phyloP scores from a whole-genome alignment of 2,888 invertebrate species.

The Marronus borbonicus region DNA sequence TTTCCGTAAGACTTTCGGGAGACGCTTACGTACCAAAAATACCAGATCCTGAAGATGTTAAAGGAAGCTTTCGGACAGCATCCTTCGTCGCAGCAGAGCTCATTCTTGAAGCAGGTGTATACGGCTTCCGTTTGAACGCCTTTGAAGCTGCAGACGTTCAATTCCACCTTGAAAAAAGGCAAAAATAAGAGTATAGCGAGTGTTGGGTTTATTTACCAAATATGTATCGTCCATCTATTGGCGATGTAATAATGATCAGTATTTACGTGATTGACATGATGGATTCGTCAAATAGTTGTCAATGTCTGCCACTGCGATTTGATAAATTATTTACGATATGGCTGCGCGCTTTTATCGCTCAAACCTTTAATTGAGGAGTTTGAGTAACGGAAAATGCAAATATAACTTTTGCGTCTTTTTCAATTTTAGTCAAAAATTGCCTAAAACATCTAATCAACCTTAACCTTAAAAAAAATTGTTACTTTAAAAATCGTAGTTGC shows the following conservation, averaged over 20 bases:
- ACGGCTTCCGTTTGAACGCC: conserved; percentile 39
- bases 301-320: too few relatives aligned
- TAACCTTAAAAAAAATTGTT: too few relatives aligned
- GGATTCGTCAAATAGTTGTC: background rate
- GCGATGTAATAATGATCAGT: background rate
- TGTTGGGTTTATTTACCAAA: conserved; percentile 13
- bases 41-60: conserved; percentile 52
- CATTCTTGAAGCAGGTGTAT: conserved; percentile 53
- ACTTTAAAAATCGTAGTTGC: too few relatives aligned
- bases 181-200: background rate
- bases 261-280: too few relatives aligned
- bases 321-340: too few relatives aligned
- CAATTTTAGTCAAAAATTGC: too few relatives aligned
- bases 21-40: conserved; percentile 50
- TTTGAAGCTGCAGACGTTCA: conserved; percentile 50
- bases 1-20: conserved; percentile 23
- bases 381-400: too few relatives aligned
- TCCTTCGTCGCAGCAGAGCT: conserved; percentile 53
- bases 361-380: too few relatives aligned
- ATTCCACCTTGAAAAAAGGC: conserved; percentile 36
- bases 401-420: too few relatives aligned
- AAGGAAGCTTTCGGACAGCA: conserved; percentile 51
- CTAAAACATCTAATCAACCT: too few relatives aligned
- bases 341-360: too few relatives aligned
- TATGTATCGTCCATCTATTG: conserved; percentile 29